phyloP scores from a whole-genome alignment of 1,140 invertebrate genomes.

The Globodera ellingtonae region DNA sequence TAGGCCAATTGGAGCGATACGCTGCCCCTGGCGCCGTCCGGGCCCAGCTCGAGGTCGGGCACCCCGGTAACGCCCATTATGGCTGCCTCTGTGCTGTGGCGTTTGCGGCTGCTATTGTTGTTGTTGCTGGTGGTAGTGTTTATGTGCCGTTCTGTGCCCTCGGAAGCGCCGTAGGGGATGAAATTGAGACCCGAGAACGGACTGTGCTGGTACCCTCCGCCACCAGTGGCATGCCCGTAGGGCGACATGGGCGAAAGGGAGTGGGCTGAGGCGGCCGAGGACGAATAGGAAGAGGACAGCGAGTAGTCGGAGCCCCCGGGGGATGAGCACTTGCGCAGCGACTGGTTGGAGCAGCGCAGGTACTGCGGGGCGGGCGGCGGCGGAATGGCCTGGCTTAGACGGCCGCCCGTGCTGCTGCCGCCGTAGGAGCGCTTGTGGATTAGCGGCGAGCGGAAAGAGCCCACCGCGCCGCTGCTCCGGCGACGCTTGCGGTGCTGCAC shows the following conservation, averaged over 20 bases:
- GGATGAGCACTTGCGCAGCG: slow-evolving; percentile 22
- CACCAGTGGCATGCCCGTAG: slow-evolving; percentile 7
- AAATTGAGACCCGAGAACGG: slow-evolving; percentile 22
- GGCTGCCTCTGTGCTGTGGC: slow-evolving; percentile 2
- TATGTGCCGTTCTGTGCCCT: background rate
- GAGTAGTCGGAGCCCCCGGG: slow-evolving; percentile 37
- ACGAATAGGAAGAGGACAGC: slow-evolving; percentile 22
- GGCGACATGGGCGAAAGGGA: slow-evolving; percentile 29
- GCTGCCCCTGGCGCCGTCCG: slow-evolving; percentile 26
- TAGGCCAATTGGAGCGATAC: slow-evolving; percentile 43
- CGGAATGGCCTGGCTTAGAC: slow-evolving; percentile 28
- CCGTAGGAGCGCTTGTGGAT: slow-evolving; percentile 36
- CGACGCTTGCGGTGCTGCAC: slow-evolving; percentile 44
- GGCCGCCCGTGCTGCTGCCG: background rate
- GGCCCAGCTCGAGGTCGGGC: slow-evolving; percentile 21
- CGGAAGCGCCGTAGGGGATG: slow-evolving; percentile 16
- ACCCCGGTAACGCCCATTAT: background rate
- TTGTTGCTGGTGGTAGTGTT: slow-evolving; percentile 1
- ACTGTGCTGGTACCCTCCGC: background rate
- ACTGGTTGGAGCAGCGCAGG: slow-evolving; percentile 29
- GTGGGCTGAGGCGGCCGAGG: slow-evolving; percentile 18
- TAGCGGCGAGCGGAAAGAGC: slow-evolving; percentile 46
- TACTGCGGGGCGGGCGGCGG: slow-evolving; percentile 19
- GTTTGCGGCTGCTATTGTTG: background rate
- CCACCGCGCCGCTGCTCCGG: slow-evolving; percentile 26